phyloP scores from a whole-genome alignment of 2,797 vertebrate species.

The Leucoraja ocellata region DNA sequence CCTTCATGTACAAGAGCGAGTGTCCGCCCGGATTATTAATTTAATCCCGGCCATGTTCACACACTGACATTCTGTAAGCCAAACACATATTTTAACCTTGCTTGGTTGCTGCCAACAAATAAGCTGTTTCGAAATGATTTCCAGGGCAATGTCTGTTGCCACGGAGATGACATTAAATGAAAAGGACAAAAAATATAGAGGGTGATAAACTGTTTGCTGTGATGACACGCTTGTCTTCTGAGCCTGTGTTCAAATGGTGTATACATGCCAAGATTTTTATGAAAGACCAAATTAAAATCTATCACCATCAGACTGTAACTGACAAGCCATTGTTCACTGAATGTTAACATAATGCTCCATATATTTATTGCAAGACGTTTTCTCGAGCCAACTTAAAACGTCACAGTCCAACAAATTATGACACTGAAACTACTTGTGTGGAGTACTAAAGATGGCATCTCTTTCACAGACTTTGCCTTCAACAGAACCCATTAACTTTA shows the following conservation, averaged over 20 bases:
- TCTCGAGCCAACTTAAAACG: slow-evolving; percentile 67
- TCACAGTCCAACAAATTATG: slow-evolving; percentile 70
- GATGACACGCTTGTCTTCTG: slow-evolving; percentile 72
- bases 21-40: slow-evolving; percentile 72
- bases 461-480: neutral
- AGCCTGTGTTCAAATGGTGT: slow-evolving; percentile 63
- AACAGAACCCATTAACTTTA: slow-evolving; percentile 12
- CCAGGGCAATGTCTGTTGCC: slow-evolving; percentile 74
- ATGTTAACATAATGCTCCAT: slow-evolving; percentile 64
- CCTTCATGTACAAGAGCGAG: slow-evolving; percentile 44
- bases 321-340: slow-evolving; percentile 68
- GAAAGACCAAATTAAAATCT: slow-evolving; percentile 79
- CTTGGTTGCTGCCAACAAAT: slow-evolving; percentile 63
- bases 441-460: slow-evolving; percentile 34
- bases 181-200: slow-evolving; percentile 77
- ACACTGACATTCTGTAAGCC: slow-evolving; percentile 60
- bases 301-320: slow-evolving; percentile 68
- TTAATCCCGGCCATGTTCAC: slow-evolving; percentile 63
- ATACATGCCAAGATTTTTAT: slow-evolving; percentile 65
- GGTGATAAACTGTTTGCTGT: slow-evolving; percentile 70
- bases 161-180: slow-evolving; percentile 80
- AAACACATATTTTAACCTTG: slow-evolving; percentile 72
- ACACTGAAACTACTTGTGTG: slow-evolving; percentile 67
- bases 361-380: slow-evolving; percentile 87
- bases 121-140: slow-evolving; percentile 80